Evolutionary conservation across 2,113 vertebrate species (phyloP), one percentile per base, ranked within the genome.

Genomic region (Nothoprocta pentlandii): DNA sequence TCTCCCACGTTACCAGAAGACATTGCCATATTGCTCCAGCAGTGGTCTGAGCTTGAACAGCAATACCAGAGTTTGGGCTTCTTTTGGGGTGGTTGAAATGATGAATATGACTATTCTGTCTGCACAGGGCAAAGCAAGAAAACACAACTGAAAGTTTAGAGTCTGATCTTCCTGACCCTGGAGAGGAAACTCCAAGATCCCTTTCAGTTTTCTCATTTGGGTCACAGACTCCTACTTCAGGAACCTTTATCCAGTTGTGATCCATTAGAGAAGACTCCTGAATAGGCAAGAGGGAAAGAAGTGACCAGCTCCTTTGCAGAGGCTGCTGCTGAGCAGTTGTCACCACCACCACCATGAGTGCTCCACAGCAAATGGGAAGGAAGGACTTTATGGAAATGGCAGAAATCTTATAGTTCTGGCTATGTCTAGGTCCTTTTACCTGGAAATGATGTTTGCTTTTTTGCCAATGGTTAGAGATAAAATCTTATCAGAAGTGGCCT

Each of bases 51-150:
- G 41, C 59, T 82, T 53, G 51, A 94, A 83, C 46, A 85, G 63
- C 44, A 74, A 51, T 2, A 6, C 21, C 54, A 13, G 8, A 83
- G 36, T 46, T 83, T 89, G 73, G 30, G 63, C n/a, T 49, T 93
- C 90, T 83, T 69, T 68, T 64, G 90, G 85, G 85, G 90, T 41
- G 39, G 30, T 61, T 86, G 58, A 80, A 86, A 66, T 41, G 82
- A 71, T 44, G 79, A 86, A 61, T 54, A 59, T 6, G 39, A 88
- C 68, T 80, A 16, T 34, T 88, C 39, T 39, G 15, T 91, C 70
- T 34, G 26, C 46, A 80, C 32, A 90, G 74, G 21, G 61, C 79
- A 61, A 56, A 86, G 34, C 32, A 23, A 94, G 85, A 82, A 15
- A 49, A 70, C 1, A 0, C 0, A 0, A 46, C 68, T 70, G 71